Percentiles rank a stretch among this genome's conserved stretches.
Evolutionary conservation across 2,797 vertebrate genomes (phyloP).

Genomic region (Cetoscarus ocellatus): DNA sequence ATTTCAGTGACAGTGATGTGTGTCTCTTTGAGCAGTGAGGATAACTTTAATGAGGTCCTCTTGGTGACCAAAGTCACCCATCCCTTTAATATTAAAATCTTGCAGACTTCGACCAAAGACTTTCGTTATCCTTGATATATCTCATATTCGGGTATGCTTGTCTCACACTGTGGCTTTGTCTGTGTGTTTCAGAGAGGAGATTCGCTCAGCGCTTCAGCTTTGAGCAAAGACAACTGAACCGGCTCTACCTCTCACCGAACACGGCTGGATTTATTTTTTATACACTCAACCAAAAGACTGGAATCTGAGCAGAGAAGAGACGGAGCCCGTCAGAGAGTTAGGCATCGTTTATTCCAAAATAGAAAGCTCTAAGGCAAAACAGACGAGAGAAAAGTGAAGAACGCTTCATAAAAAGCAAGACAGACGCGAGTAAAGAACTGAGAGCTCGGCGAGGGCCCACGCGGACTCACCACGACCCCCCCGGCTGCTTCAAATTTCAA

Average conservation of each 20-base stretch:
- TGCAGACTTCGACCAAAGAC: too few relatives aligned
- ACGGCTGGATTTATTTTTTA: background rate
- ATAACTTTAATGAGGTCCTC: too few relatives aligned
- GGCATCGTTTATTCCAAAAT: slow-evolving; percentile 86
- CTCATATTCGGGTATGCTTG: too few relatives aligned
- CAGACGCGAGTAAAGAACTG: slow-evolving; percentile 46
- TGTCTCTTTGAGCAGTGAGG: too few relatives aligned
- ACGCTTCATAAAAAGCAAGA: slow-evolving; percentile 70
- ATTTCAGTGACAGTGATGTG: too few relatives aligned
- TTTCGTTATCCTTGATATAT: too few relatives aligned
- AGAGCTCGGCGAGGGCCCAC: slow-evolving; percentile 32
- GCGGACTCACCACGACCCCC: slow-evolving; percentile 10
- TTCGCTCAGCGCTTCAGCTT: slow-evolving; percentile 18
- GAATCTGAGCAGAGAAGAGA: slow-evolving; percentile 20
- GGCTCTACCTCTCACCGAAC: background rate
- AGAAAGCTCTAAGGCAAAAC: slow-evolving; percentile 84
- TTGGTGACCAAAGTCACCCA: too few relatives aligned
- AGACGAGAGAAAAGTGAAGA: slow-evolving; percentile 70
- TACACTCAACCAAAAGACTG: background rate
- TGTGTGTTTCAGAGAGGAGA: slow-evolving; percentile 80
- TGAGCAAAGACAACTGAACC: slow-evolving; percentile 62
- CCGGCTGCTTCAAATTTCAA: slow-evolving; percentile 39
- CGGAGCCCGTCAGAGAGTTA: slow-evolving; percentile 58
- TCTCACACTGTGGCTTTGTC: background rate
- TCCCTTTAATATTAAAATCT: too few relatives aligned